These are phyloP conservation scores for Philypnodon macrostomus DNA, from an alignment of 2,797 vertebrate genomes.

Conservation along the genomic window DNA sequence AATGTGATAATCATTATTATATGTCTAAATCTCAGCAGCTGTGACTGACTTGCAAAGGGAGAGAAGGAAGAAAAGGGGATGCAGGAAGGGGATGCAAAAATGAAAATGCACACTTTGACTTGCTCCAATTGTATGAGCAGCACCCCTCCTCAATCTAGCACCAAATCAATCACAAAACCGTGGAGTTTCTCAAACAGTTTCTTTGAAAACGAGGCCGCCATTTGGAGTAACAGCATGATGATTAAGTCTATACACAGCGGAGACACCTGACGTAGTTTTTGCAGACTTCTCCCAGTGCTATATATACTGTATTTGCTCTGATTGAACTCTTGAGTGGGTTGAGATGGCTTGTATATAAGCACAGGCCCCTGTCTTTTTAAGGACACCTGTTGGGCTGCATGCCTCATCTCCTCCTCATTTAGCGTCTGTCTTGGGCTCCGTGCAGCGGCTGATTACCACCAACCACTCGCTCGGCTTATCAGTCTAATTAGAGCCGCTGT, in stretches of 20 bases:
- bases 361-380: slow-evolving; percentile 66
- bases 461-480: slow-evolving; percentile 74
- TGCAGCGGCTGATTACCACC: slow-evolving; percentile 75
- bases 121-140: slow-evolving; percentile 32
- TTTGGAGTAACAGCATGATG: slow-evolving; percentile 46
- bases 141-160: slow-evolving; percentile 26
- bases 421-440: slow-evolving; percentile 74
- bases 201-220: slow-evolving; percentile 43
- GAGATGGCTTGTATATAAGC: slow-evolving; percentile 35
- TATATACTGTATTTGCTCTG: slow-evolving; percentile 33
- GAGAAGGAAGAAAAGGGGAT: slow-evolving; percentile 22
- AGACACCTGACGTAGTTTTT: slow-evolving; percentile 19
- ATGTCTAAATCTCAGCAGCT: slow-evolving; percentile 59
- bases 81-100: slow-evolving; percentile 33
- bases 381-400: slow-evolving; percentile 75
- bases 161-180: slow-evolving; percentile 52
- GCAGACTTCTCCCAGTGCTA: slow-evolving; percentile 33
- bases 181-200: slow-evolving; percentile 53
- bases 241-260: slow-evolving; percentile 54
- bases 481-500: slow-evolving; percentile 77
- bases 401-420: slow-evolving; percentile 78
- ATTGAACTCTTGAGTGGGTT: slow-evolving; percentile 41
- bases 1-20: slow-evolving; percentile 65
- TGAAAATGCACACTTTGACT: slow-evolving; percentile 54
- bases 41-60: slow-evolving; percentile 37